A percentile compares a stretch with the other conserved stretches of the same genome.
Evolutionary conservation across 2,113 vertebrate species (phyloP).

Genomic region (Halichoeres trimaculatus): DNA sequence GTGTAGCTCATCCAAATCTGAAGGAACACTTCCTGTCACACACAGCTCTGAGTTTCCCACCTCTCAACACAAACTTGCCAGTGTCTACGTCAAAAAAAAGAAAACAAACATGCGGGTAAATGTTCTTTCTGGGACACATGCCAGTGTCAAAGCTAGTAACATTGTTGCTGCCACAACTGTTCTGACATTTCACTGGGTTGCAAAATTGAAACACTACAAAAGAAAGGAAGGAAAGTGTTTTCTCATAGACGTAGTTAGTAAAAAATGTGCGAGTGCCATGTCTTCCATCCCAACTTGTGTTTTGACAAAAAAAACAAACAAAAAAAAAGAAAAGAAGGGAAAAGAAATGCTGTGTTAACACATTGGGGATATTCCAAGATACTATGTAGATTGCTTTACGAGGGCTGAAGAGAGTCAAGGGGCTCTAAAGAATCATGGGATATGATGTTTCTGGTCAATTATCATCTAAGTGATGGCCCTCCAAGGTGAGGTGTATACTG

Average conservation of each 20-base stretch:
- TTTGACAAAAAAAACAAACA: constrained; percentile 45
- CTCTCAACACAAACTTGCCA: constrained; percentile 8
- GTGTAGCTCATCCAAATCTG: neutral
- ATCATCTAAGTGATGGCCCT: constrained; percentile 54
- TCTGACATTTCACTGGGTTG: constrained; percentile 29
- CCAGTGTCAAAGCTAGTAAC: constrained; percentile 14
- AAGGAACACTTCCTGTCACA: neutral
- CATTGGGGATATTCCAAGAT: constrained; percentile 57
- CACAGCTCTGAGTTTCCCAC: neutral
- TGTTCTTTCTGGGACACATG: constrained; percentile 26
- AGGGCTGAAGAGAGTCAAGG: constrained; percentile 34
- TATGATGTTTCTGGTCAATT: constrained; percentile 52
- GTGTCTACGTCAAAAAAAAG: constrained; percentile 10
- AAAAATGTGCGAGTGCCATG: constrained; percentile 64
- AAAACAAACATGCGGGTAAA: constrained; percentile 5
- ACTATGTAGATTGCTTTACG: constrained; percentile 57
- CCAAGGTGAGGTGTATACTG: constrained; percentile 7
- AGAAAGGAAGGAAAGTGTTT: constrained; percentile 13
- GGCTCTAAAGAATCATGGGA: constrained; percentile 28
- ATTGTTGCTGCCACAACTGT: constrained; percentile 3
- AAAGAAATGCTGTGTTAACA: constrained; percentile 48
- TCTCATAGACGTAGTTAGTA: constrained; percentile 1
- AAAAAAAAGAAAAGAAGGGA: too few species aligned
- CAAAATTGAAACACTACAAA: constrained; percentile 39
- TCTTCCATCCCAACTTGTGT: constrained; percentile 59